Base-by-base conservation (phyloP, 2,113 vertebrate genomes). In the Manacus vitellinus region DNA sequence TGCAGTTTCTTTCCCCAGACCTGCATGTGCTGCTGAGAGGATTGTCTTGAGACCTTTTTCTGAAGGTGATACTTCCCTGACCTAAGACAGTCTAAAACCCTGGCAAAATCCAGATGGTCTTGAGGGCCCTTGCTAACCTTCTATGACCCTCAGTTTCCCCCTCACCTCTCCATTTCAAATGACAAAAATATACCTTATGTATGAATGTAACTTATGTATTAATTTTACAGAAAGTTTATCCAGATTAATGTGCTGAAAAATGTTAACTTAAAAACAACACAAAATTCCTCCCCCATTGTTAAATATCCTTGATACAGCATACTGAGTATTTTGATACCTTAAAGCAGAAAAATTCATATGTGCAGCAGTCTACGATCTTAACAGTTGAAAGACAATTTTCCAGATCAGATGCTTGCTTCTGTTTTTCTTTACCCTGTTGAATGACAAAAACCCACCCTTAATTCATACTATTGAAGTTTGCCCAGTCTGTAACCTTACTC, bases 351-450 rank as follows among this genome's bases (percentile, higher is more conserved):
- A 99, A 98, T 49, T 99, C 98, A 3, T 97, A 92, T 68, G 96
- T 96, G 46, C 94, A 97, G 98, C 97, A 98, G 74, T 98, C 98
- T 75, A 79, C 88, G 55, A 98, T 98, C 93, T 98, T 98, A 59
- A 97, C 8, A 2, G 95, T 88, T 66, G 98, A 98, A 39, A 99
- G 98, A 95, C 97, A 98, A 78, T 98, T 98, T 95, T 99, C 98
- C 87, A 99, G 96, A 61, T 99, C 98, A 25, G 98, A 97, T 27
- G 94, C 92, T 33, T 98, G 97, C 95, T 98, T 98, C 18, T 91
- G 97, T 96, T 98, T 99, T 88, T 98, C 98, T 98, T 99, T 99
- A 86, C 95, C 97, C 98, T 99, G 94, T 89, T 92, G 80, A 94
- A 94, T 91, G 67, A 92, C 31, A 95, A 79, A 41, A 83, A 43